Percentiles rank a stretch among this genome's conserved stretches.
These are phyloP conservation scores for Nesoenas mayeri DNA, from an alignment of 2,113 vertebrate genomes.

Conservation along the genomic window DNA sequence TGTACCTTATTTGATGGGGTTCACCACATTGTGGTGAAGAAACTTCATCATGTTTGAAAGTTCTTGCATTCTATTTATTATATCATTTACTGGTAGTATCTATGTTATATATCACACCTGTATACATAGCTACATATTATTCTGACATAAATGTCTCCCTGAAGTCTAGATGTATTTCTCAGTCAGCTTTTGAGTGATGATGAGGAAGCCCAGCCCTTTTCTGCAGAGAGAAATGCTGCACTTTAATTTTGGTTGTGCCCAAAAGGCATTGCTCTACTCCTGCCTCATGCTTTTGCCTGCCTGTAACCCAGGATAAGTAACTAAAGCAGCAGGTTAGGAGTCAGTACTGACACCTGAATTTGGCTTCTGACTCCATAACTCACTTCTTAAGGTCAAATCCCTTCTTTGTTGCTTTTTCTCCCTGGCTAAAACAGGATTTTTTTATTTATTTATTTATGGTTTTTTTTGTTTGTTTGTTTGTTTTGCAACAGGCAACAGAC, in stretches of 20 bases:
- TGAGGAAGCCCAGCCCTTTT: not conserved
- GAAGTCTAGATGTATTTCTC: not conserved
- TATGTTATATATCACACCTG: not conserved
- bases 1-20: not conserved
- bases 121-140: not conserved
- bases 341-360: not conserved
- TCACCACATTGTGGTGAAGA: not conserved
- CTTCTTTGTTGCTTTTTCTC: not conserved
- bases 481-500: not conserved
- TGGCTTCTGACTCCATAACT: not conserved
- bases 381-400: not conserved
- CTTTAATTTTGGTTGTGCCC: not conserved
- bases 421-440: not conserved
- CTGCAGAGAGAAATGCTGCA: not conserved
- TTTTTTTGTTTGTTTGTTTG: not conserved
- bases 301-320: not conserved
- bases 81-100: not conserved
- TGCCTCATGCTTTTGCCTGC: not conserved
- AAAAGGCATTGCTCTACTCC: not conserved
- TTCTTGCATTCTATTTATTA: not conserved
- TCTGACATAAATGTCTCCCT: not conserved
- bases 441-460: no score
- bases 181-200: not conserved
- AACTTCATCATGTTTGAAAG: not conserved
- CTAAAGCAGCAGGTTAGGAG: not conserved